phyloP scores from a whole-genome alignment of 2,888 invertebrate genomes.

The Cryptocheilus praepositus region DNA sequence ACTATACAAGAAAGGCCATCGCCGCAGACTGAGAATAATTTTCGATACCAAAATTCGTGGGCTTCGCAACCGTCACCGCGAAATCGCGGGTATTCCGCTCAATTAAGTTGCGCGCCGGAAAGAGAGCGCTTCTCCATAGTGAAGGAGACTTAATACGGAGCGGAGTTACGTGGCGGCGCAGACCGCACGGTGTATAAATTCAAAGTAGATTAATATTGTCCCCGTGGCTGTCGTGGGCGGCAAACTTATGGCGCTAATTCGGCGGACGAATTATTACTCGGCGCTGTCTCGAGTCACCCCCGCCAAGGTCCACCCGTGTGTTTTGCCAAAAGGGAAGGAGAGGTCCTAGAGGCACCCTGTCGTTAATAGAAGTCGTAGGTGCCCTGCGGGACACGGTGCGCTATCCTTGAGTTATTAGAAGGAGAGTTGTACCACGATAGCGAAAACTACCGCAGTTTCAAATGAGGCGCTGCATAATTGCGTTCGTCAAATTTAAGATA shows the following conservation, averaged over 20 bases:
- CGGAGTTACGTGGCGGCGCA: conserved; percentile 36
- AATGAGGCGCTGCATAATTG: too few relatives aligned
- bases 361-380: conserved; percentile 58
- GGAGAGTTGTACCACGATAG: background rate
- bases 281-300: conserved; percentile 60
- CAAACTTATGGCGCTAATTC: conserved; percentile 74
- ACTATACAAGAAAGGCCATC: background rate
- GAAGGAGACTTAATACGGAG: conserved; percentile 40
- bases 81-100: too few relatives aligned
- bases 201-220: conserved; percentile 75
- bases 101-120: conserved; percentile 9
- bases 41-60: too few relatives aligned
- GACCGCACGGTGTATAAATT: conserved; percentile 68
- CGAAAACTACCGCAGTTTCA: background rate
- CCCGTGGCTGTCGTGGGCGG: conserved; percentile 67
- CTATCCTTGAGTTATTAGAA: conserved; percentile 36
- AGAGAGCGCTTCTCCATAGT: conserved; percentile 29
- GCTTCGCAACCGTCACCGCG: too few relatives aligned
- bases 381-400: conserved; percentile 38
- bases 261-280: conserved; percentile 71
- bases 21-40: too few relatives aligned
- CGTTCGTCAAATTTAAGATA: too few relatives aligned
- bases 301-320: conserved; percentile 51
- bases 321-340: conserved; percentile 59
- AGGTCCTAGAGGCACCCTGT: conserved; percentile 29